Evolutionary conservation across 2,797 vertebrate genomes (phyloP).

Genomic region (Onychomys leucogaster): DNA sequence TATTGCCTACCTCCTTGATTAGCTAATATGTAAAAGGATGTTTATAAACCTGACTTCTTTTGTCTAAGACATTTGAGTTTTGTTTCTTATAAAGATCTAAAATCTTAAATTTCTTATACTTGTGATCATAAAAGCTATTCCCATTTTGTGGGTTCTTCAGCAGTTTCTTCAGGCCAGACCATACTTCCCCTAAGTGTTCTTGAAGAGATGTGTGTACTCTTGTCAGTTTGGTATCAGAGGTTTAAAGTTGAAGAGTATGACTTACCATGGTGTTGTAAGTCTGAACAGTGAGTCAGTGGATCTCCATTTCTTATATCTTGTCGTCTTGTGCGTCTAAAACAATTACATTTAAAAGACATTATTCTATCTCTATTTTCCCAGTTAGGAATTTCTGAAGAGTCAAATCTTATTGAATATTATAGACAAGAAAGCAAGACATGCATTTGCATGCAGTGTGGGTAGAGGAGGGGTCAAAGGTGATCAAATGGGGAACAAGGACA

Average conservation of each 20-base stretch:
- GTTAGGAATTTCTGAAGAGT: slow-evolving; percentile 35
- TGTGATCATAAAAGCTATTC: not conserved
- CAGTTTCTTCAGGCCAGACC: not conserved
- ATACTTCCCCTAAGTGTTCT: not conserved
- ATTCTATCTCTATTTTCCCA: slow-evolving; percentile 38
- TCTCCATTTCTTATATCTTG: slow-evolving; percentile 99
- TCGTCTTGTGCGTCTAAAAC: slow-evolving; percentile 95
- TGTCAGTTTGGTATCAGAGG: not conserved
- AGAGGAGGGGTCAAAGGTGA: not conserved
- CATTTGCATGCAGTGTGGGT: not conserved
- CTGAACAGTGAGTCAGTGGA: slow-evolving; percentile 97
- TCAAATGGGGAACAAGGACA: slow-evolving; percentile 47
- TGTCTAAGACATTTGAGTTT: not conserved
- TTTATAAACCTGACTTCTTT: not conserved
- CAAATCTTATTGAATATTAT: not conserved
- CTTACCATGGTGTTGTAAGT: slow-evolving; percentile 96
- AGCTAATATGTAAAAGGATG: not conserved
- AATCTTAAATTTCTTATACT: not conserved
- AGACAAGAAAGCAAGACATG: not conserved
- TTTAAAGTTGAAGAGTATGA: slow-evolving; percentile 3
- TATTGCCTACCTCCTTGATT: not conserved
- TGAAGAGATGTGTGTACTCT: accelerated
- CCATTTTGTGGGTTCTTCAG: not conserved
- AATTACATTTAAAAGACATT: slow-evolving; percentile 71
- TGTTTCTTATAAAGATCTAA: not conserved